These are phyloP conservation scores for Toxotes jaculatrix DNA, from an alignment of 2,113 vertebrate species.

Conservation along the genomic window DNA sequence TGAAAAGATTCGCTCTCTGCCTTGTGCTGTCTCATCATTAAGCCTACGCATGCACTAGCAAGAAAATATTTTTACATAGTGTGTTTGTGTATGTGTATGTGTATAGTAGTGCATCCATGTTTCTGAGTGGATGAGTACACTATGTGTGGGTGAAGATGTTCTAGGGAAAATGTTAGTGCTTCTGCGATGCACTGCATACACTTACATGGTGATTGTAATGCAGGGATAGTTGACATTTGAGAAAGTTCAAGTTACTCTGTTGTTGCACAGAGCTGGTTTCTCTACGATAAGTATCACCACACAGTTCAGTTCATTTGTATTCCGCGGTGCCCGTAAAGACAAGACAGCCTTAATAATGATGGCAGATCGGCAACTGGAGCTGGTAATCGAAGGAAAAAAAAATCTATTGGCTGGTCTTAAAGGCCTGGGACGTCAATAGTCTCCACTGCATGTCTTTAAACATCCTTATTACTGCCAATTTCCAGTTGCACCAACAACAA, in stretches of 20 bases:
- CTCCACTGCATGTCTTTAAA: conserved; percentile 62
- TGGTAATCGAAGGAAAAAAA: conserved; percentile 59
- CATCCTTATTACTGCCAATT: conserved; percentile 64
- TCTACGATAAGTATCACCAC: conserved; percentile 6
- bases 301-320: conserved; percentile 62
- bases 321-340: conserved; percentile 38
- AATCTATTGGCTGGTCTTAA: conserved; percentile 62
- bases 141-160: conserved; percentile 12
- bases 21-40: conserved; percentile 61
- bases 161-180: conserved; percentile 10
- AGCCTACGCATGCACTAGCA: conserved; percentile 21
- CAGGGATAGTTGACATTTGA: conserved; percentile 29
- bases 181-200: conserved; percentile 1
- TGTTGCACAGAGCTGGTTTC: background rate
- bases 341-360: conserved; percentile 61
- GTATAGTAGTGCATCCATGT: conserved; percentile 15
- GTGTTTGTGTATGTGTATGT: conserved; percentile 15
- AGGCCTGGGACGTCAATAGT: conserved; percentile 62
- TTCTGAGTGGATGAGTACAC: conserved; percentile 7
- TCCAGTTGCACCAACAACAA: conserved; percentile 47
- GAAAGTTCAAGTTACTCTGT: conserved; percentile 21
- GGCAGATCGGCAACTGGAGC: conserved; percentile 51
- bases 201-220: conserved; percentile 21
- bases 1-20: conserved; percentile 55
- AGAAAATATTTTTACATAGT: conserved; percentile 30